Conservation (phyloP, 2,113 vertebrate species). For the Sylvicapra grimmia region DNA sequence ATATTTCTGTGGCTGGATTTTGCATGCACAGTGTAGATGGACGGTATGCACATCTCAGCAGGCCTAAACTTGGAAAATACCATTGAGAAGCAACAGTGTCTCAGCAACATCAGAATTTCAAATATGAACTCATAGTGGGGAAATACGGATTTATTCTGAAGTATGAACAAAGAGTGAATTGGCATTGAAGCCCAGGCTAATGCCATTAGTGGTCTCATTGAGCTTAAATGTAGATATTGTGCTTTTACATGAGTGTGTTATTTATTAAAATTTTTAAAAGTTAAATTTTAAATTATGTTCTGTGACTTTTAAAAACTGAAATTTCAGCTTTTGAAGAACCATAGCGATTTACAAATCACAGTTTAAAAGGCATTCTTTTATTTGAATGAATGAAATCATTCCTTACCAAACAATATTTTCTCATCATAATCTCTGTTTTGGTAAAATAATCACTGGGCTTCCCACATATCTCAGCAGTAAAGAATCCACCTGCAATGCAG, state of each 20-base stretch:
- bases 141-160: neutral
- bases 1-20: neutral
- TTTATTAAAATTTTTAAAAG: neutral
- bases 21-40: neutral
- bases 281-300: neutral
- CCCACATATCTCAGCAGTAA: neutral
- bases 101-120: neutral
- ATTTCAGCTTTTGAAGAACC: neutral
- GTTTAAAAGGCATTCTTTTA: neutral
- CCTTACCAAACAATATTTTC: neutral
- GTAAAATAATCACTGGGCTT: neutral
- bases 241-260: neutral
- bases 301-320: neutral
- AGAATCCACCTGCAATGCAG: neutral
- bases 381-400: neutral
- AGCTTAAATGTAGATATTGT: neutral
- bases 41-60: too few relatives aligned
- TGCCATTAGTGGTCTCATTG: accelerated
- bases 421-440: neutral
- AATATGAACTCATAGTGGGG: neutral
- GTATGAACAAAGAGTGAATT: neutral
- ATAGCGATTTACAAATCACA: neutral
- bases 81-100: neutral
- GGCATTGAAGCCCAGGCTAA: neutral
- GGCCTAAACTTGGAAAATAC: neutral